phyloP scores from a whole-genome alignment of 1,140 invertebrate species.

The Globodera rostochiensis region DNA sequence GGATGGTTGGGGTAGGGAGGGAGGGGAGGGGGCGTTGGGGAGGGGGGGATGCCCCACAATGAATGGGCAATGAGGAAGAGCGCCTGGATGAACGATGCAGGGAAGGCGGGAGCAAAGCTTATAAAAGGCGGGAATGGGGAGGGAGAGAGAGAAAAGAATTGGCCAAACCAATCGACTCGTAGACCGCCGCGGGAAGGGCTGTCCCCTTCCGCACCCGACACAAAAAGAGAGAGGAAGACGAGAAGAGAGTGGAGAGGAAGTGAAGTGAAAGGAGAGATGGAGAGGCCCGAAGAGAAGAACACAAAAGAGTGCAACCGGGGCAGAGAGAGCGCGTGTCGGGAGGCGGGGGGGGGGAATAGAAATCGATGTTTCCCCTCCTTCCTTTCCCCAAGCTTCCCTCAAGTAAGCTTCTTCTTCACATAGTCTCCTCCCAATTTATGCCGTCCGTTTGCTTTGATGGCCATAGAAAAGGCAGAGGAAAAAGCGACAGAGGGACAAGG shows the following conservation, averaged over 20 bases:
- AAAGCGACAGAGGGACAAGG: not conserved
- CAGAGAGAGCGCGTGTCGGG: not conserved
- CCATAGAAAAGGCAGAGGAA: not conserved
- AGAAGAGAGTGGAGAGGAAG: not conserved
- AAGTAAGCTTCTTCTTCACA: too few relatives aligned
- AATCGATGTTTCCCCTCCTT: not conserved
- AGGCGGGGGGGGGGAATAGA: not conserved
- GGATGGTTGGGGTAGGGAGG: too few relatives aligned
- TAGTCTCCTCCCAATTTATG: too few relatives aligned
- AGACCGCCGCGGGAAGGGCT: not conserved
- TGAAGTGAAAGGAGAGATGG: not conserved
- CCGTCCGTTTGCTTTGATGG: too few relatives aligned
- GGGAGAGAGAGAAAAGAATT: slow-evolving; percentile 1
- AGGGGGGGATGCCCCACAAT: not conserved
- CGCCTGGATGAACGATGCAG: not conserved
- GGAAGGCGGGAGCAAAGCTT: not conserved
- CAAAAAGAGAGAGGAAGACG: not conserved
- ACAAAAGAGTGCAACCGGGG: too few relatives aligned
- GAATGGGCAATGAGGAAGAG: not conserved
- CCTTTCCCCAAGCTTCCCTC: not conserved
- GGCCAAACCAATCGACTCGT: not conserved
- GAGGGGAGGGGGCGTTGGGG: not conserved
- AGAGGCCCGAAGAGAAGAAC: not conserved
- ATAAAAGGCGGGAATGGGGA: not conserved
- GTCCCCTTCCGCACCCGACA: not conserved